A percentile compares a stretch with the other conserved stretches of the same genome.
phyloP scores from a whole-genome alignment of 2,113 vertebrate species.

The Lonchura striata region DNA sequence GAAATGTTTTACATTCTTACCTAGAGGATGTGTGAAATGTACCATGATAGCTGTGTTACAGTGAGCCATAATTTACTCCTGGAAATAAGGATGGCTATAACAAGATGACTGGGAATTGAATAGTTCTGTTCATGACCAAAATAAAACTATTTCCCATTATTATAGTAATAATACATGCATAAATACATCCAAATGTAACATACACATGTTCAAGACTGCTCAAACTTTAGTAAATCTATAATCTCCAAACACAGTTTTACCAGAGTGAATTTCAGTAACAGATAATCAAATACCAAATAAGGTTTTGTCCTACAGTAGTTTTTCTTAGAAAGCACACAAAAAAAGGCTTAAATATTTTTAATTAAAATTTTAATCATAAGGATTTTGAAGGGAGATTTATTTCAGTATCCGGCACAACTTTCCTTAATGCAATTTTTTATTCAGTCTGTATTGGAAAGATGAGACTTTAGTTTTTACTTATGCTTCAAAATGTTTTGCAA shows the following conservation, averaged over 20 bases:
- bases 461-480: neutral
- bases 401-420: neutral
- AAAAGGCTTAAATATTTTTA: neutral
- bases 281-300: neutral
- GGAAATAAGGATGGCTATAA: neutral
- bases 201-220: neutral
- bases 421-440: neutral
- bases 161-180: neutral
- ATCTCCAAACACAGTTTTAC: neutral
- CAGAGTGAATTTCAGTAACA: neutral
- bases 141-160: neutral
- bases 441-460: neutral
- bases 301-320: neutral
- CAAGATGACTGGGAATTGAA: neutral
- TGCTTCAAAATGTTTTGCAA: neutral
- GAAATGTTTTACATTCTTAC: neutral
- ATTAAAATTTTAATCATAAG: neutral
- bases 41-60: neutral
- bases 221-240: neutral
- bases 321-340: neutral
- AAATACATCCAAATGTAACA: neutral
- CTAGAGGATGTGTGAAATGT: neutral
- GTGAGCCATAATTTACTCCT: neutral
- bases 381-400: neutral
- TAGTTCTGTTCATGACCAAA: neutral